A percentile compares a stretch with the other conserved stretches of the same genome.
Conservation (phyloP, 2,797 vertebrate species). For the Nyctibius grandis region DNA sequence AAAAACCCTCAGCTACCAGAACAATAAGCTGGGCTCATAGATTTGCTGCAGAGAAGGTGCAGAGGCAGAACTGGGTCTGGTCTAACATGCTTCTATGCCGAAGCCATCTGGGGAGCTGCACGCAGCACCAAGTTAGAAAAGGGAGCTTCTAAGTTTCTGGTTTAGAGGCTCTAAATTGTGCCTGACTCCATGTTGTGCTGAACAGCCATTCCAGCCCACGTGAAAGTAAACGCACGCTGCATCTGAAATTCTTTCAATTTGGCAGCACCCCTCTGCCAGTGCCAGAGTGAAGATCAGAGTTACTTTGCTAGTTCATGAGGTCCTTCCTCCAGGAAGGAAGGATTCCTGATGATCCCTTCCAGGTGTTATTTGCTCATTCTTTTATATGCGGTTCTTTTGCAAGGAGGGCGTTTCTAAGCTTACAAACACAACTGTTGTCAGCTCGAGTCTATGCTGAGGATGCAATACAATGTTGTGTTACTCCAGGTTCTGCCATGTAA, state of each 20-base stretch:
- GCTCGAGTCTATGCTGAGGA: not conserved
- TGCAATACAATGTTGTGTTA: not conserved
- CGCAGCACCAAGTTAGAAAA: not conserved
- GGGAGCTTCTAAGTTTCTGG: not conserved
- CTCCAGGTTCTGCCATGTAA: not conserved
- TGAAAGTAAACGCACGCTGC: not conserved
- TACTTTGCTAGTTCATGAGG: not conserved
- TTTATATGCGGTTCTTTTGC: not conserved
- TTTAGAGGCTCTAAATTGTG: not conserved
- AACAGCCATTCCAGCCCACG: not conserved
- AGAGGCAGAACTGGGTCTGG: not conserved
- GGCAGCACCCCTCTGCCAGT: not conserved
- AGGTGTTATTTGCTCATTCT: not conserved
- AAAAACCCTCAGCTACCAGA: not conserved
- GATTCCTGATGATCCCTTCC: rapidly evolving
- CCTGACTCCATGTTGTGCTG: not conserved
- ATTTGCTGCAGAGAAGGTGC: not conserved
- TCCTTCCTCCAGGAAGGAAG: not conserved
- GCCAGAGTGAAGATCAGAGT: not conserved
- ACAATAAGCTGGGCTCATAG: not conserved
- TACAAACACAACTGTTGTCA: not conserved
- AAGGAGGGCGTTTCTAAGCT: not conserved
- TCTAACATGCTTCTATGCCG: rapidly evolving
- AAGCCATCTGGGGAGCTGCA: not conserved
- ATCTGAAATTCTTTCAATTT: not conserved